A percentile compares a stretch with the other conserved stretches of the same genome.
phyloP scores from a whole-genome alignment of 2,113 vertebrate species.

The Tragelaphus strepsiceros region DNA sequence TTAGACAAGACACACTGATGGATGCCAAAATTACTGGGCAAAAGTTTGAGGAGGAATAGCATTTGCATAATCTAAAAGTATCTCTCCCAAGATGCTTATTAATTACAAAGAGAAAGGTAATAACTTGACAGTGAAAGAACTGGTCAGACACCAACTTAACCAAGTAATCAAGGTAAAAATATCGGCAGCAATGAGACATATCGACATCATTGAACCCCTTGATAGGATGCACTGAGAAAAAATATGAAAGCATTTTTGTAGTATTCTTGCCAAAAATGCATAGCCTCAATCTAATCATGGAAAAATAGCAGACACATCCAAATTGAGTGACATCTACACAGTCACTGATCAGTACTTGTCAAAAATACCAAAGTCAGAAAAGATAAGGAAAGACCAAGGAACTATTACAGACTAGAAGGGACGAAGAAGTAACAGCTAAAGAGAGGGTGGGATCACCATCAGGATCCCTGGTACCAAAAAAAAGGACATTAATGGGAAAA shows the following conservation, averaged over 20 bases:
- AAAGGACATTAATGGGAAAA: not conserved
- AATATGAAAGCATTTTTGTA: not conserved
- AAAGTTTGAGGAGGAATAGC: not conserved
- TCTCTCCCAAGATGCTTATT: not conserved
- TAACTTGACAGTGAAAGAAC: not conserved
- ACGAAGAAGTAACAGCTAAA: not conserved
- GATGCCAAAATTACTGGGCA: not conserved
- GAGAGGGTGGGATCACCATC: too few relatives aligned
- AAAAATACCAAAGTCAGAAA: not conserved
- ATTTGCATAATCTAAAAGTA: not conserved
- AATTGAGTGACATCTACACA: not conserved
- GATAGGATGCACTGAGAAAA: not conserved
- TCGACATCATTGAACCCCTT: not conserved
- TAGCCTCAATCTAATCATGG: not conserved
- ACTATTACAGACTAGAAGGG: not conserved
- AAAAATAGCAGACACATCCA: not conserved
- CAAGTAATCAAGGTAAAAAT: not conserved
- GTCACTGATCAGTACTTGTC: not conserved
- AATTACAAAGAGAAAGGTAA: not conserved
- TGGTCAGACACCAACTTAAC: not conserved
- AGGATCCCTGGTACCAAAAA: not conserved
- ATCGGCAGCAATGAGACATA: not conserved
- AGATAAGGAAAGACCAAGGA: not conserved
- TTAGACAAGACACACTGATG: not conserved
- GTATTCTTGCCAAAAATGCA: not conserved